Evolutionary conservation across 1,140 invertebrate species (phyloP).

Genomic region (Dendroctonus valens): DNA sequence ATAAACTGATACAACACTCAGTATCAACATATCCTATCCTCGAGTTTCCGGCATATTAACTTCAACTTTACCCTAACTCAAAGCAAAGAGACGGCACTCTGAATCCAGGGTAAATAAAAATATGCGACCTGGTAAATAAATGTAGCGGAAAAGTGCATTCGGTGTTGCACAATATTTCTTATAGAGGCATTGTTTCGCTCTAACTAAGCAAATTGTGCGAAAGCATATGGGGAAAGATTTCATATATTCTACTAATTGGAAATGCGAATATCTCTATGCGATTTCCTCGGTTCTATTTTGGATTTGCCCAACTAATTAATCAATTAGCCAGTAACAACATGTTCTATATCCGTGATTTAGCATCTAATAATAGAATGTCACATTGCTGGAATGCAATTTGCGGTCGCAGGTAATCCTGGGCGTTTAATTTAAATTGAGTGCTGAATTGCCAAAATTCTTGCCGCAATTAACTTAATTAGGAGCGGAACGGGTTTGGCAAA

Average conservation of each 20-base stretch:
- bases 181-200: no score
- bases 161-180: background rate
- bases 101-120: slow-evolving; percentile 15
- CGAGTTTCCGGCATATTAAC: slow-evolving; percentile 21
- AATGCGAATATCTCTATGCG: no score
- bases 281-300: no score
- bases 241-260: no score
- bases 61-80: slow-evolving; percentile 23
- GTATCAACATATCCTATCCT: slow-evolving; percentile 12
- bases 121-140: slow-evolving; percentile 25
- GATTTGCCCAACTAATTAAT: slow-evolving; percentile 16
- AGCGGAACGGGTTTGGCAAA: no score
- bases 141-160: slow-evolving; percentile 27
- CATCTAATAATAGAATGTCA: slow-evolving; percentile 21
- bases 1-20: no score
- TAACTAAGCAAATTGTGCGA: no score
- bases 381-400: slow-evolving; percentile 21
- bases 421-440: background rate
- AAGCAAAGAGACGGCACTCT: slow-evolving; percentile 22
- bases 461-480: no score
- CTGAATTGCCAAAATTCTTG: no score
- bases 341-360: slow-evolving; percentile 25
- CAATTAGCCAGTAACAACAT: slow-evolving; percentile 18
- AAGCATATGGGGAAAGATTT: no score
- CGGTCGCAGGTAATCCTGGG: slow-evolving; percentile 12